Conservation (phyloP, 2,888 invertebrate species). For the Cerastis leucographa region DNA sequence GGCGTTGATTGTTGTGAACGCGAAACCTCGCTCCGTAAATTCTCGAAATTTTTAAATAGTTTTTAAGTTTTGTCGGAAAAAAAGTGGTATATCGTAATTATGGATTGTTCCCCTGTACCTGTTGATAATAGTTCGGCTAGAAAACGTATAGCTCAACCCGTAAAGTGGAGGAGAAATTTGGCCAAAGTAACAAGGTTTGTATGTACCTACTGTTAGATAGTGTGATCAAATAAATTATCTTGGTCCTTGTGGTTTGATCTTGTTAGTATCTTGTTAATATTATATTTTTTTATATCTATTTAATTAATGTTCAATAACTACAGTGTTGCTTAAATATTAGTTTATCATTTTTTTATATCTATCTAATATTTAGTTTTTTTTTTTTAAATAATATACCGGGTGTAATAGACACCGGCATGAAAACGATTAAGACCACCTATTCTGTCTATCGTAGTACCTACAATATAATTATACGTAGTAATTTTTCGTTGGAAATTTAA, state of each 20-base stretch:
- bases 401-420: slow-evolving; percentile 5
- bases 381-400: neutral
- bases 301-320: slow-evolving; percentile 1
- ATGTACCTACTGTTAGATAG: slow-evolving; percentile 1
- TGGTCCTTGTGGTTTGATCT: slow-evolving; percentile 18
- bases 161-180: slow-evolving; percentile 12
- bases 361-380: neutral
- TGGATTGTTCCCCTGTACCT: slow-evolving; percentile 7
- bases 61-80: slow-evolving; percentile 1
- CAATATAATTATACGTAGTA: neutral
- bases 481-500: slow-evolving; percentile 6
- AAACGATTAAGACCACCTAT: slow-evolving; percentile 15
- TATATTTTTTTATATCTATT: neutral
- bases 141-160: slow-evolving; percentile 11
- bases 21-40: neutral
- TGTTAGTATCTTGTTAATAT: slow-evolving; percentile 8
- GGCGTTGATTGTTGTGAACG: neutral
- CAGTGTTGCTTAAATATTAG: slow-evolving; percentile 1
- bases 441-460: slow-evolving; percentile 6
- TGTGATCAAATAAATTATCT: slow-evolving; percentile 12
- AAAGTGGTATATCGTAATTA: slow-evolving; percentile 1
- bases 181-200: slow-evolving; percentile 6
- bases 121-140: slow-evolving; percentile 14
- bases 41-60: slow-evolving; percentile 1
- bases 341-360: neutral